Percentiles rank a stretch among this genome's conserved stretches.
phyloP scores from a whole-genome alignment of 2,113 vertebrate species.

The Tetraodon nigroviridis region DNA sequence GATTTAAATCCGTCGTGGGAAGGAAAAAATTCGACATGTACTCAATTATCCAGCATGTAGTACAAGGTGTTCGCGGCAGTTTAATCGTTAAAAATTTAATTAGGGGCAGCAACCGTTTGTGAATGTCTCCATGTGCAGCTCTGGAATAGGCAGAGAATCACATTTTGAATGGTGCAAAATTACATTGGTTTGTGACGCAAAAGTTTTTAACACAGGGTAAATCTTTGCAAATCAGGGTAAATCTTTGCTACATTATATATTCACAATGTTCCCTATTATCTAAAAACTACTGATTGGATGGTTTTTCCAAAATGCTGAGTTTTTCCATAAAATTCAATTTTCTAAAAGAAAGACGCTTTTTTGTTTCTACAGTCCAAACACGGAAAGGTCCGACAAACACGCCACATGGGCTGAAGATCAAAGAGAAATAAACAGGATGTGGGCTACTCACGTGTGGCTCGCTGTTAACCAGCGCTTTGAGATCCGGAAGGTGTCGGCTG shows the following conservation, averaged over 20 bases:
- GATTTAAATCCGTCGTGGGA: slow-evolving; percentile 22
- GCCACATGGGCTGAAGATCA: background rate
- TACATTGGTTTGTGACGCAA: too few relatives aligned
- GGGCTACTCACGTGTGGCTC: slow-evolving; percentile 85
- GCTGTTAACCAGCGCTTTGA: slow-evolving; percentile 77
- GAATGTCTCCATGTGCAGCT: slow-evolving; percentile 4
- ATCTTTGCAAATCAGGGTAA: too few relatives aligned
- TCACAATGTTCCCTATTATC: too few relatives aligned
- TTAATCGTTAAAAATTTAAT: slow-evolving; percentile 52
- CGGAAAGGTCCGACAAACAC: too few relatives aligned
- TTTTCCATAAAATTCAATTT: too few relatives aligned
- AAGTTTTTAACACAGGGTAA: too few relatives aligned
- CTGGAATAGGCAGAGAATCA: background rate
- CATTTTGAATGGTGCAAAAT: slow-evolving; percentile 15
- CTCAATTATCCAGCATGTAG: slow-evolving; percentile 40
- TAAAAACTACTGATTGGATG: too few relatives aligned
- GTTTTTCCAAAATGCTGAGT: too few relatives aligned
- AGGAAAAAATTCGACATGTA: slow-evolving; percentile 13
- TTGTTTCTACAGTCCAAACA: too few relatives aligned
- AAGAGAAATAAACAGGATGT: background rate
- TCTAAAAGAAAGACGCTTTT: too few relatives aligned
- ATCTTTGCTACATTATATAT: too few relatives aligned
- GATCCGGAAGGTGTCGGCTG: slow-evolving; percentile 76
- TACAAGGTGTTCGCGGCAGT: slow-evolving; percentile 29
- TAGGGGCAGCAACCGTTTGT: slow-evolving; percentile 17